Conservation (phyloP, 2,113 vertebrate species). For the Leptobrachium ailaonicum region DNA sequence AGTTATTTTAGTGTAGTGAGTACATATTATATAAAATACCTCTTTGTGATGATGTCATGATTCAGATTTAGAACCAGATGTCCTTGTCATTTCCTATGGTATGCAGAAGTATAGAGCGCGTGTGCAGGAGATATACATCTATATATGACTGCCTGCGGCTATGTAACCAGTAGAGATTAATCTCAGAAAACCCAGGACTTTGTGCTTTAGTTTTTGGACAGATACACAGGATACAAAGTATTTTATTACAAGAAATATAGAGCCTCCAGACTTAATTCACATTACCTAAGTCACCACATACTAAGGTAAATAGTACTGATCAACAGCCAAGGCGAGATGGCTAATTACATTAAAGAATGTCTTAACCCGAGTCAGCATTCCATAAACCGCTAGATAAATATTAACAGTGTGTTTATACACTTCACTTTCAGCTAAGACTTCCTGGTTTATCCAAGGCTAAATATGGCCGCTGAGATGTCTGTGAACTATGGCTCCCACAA, state of each 20-base stretch:
- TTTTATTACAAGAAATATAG: constrained; percentile 32
- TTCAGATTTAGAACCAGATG: too few relatives aligned
- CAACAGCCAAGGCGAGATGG: constrained; percentile 23
- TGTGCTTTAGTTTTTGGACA: background rate
- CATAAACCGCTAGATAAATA: constrained; percentile 25
- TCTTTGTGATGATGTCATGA: too few relatives aligned
- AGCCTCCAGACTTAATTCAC: constrained; percentile 11
- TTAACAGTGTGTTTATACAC: background rate
- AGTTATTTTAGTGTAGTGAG: too few relatives aligned
- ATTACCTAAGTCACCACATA: constrained; percentile 28
- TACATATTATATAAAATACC: too few relatives aligned
- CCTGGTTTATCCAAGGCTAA: too few relatives aligned
- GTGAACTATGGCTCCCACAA: too few relatives aligned
- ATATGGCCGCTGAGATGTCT: too few relatives aligned
- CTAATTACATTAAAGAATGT: constrained; percentile 23
- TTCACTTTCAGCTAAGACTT: background rate
- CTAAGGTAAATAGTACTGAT: constrained; percentile 12
- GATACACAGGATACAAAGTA: constrained; percentile 16
- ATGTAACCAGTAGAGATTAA: constrained; percentile 10
- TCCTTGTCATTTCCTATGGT: too few relatives aligned
- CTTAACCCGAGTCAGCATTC: constrained; percentile 13
- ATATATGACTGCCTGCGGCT: constrained; percentile 1
- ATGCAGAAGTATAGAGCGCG: background rate
- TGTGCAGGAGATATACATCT: background rate
- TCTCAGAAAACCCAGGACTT: constrained; percentile 6